Percentiles rank a stretch among this genome's conserved stretches.
phyloP scores from a whole-genome alignment of 2,888 invertebrate species.

The Ophion obscuratus region DNA sequence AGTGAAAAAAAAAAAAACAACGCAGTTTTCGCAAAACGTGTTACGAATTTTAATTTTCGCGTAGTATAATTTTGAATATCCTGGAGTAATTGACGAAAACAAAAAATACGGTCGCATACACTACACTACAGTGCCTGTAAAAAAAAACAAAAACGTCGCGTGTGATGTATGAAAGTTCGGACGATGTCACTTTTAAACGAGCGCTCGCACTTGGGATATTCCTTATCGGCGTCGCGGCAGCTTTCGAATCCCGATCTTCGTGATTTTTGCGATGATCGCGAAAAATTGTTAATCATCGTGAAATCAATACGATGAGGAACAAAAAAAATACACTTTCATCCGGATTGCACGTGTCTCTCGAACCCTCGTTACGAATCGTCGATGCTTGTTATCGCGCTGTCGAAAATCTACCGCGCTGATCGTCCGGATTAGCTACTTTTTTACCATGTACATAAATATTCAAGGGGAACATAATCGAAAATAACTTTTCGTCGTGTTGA shows the following conservation, averaged over 20 bases:
- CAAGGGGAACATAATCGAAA: constrained; percentile 43
- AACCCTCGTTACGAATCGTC: constrained; percentile 49
- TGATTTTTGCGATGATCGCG: constrained; percentile 10
- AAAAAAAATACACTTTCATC: constrained; percentile 41
- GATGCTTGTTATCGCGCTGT: constrained; percentile 59
- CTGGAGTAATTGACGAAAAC: constrained; percentile 26
- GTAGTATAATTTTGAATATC: constrained; percentile 22
- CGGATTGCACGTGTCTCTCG: constrained; percentile 21
- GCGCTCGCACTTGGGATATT: constrained; percentile 20
- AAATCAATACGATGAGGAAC: constrained; percentile 59
- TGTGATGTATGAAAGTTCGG: constrained; percentile 11
- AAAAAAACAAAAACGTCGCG: constrained; percentile 34
- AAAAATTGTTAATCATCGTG: constrained; percentile 38
- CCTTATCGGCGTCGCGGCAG: constrained; percentile 30
- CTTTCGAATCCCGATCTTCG: constrained; percentile 37
- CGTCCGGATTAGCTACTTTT: constrained; percentile 73
- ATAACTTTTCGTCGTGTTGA: constrained; percentile 42
- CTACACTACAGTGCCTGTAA: constrained; percentile 60
- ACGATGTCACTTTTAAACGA: constrained; percentile 34
- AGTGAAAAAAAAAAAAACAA: constrained; percentile 27
- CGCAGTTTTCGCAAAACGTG: not conserved
- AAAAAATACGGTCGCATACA: constrained; percentile 37
- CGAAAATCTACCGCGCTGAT: constrained; percentile 57
- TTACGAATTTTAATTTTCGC: not conserved
- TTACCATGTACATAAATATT: constrained; percentile 78